Conservation (phyloP, 2,888 invertebrate genomes). For the Dolichopus griseipennis region DNA sequence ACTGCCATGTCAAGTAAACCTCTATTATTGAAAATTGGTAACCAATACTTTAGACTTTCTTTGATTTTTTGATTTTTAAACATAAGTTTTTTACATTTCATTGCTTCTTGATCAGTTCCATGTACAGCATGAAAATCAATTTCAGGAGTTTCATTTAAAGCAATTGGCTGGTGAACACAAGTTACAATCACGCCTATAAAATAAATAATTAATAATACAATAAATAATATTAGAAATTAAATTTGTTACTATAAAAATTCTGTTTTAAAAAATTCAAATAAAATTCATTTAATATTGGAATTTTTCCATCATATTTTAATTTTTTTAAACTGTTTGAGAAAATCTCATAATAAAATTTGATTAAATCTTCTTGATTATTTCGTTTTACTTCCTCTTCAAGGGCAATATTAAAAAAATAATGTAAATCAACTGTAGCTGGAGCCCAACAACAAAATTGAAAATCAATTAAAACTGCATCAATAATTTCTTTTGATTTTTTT, state of each 20-base stretch:
- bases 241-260: slow-evolving; percentile 25
- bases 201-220: background rate
- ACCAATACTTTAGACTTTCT: slow-evolving; percentile 16
- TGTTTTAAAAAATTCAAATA: slow-evolving; percentile 26
- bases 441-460: slow-evolving; percentile 27
- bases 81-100: slow-evolving; percentile 16
- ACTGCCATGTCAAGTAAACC: slow-evolving; percentile 19
- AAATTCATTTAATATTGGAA: slow-evolving; percentile 28
- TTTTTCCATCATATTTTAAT: slow-evolving; percentile 22
- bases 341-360: slow-evolving; percentile 25
- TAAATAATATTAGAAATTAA: too few species aligned
- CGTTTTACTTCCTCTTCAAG: slow-evolving; percentile 23
- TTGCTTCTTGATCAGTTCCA: slow-evolving; percentile 16
- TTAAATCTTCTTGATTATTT: slow-evolving; percentile 24
- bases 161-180: slow-evolving; percentile 17
- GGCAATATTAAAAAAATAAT: slow-evolving; percentile 28
- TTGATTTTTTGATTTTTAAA: slow-evolving; percentile 20
- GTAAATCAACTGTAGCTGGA: slow-evolving; percentile 28
- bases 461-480: slow-evolving; percentile 20
- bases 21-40: slow-evolving; percentile 21
- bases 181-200: slow-evolving; percentile 17
- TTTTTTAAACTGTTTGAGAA: slow-evolving; percentile 19
- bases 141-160: slow-evolving; percentile 17
- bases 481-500: background rate
- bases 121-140: slow-evolving; percentile 17